Evolutionary conservation across 2,797 vertebrate species (phyloP), one percentile per base, ranked within the genome.

Genomic region (Neosalanx taihuensis): DNA sequence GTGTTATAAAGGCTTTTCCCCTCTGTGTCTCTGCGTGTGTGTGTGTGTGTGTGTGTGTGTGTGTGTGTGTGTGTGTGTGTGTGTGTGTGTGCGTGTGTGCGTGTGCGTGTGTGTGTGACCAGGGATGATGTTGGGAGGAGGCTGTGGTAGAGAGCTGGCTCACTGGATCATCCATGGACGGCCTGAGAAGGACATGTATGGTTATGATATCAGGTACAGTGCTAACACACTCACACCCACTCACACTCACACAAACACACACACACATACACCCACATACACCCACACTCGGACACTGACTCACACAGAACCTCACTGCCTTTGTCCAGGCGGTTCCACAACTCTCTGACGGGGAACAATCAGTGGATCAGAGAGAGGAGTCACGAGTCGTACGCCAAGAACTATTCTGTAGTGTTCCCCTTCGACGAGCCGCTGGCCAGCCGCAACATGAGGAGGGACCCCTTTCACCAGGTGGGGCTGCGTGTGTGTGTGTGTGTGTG

Each of bases 81-180:
- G 46, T 67, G 51, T 30, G 23, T 26, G 33, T 67, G 10, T 69
- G 9, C 63, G 26, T 72, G 23, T 57, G 51, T 60, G 56, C 74
- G 51, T 72, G 57, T 41, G 63, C 30, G 51, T 41, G 33, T 58
- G 35, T 67, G 56, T 61, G 64, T 18, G 71, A 29, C 66, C 87
- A 98, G 97, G 97, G 33, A 99, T 99, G 97, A 99, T 99, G 97
- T 85, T 99, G 68, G 97, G 97, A 35, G 97, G 97, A 0, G 97
- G 97, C 76, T 99, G 97, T 0, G 97, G 97, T n/a, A 92, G 85
- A 85, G 97, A 99, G 72, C 88, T 99, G 81, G 97, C 97, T 37
- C 94, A 95, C 83, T 99, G 97, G 97, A 90, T 99, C 66, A 85
- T 97, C 72, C 94, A 94, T 0, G 97, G 97, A 7, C 93, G 94